These are phyloP conservation scores for Hydractinia echinata DNA, from an alignment of 30 jellyfish, hydroid and myxozoan genomes.

Conservation along the genomic window DNA sequence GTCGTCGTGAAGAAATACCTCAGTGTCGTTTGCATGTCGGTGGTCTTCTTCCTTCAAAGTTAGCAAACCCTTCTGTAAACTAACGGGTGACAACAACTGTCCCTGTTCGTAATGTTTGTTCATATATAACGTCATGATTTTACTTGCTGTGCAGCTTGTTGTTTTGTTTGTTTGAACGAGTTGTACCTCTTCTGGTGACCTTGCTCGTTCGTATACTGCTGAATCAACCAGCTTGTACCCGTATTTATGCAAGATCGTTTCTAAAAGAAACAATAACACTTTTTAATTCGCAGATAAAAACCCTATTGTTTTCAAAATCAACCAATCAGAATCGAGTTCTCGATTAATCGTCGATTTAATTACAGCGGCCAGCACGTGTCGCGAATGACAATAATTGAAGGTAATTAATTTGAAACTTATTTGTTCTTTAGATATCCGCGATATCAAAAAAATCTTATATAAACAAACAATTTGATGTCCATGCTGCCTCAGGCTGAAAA, in stretches of 20 bases:
- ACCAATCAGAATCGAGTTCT: no score
- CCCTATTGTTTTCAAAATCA: no score
- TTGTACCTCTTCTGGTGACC: not conserved
- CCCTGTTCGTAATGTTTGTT: conserved; percentile 19
- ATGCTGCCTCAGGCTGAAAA: no score
- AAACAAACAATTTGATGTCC: no score
- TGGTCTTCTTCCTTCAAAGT: conserved; percentile 20
- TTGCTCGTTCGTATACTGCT: not conserved
- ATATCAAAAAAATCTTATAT: no score
- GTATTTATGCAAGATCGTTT: not conserved
- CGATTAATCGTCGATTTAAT: no score
- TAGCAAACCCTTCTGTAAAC: conserved; percentile 18
- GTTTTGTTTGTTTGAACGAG: not conserved
- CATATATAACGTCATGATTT: conserved; percentile 21
- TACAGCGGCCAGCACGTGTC: not conserved
- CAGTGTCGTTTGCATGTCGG: not conserved
- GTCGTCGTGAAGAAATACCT: conserved; percentile 25
- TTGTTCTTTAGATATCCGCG: no score
- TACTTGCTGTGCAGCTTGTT: not conserved
- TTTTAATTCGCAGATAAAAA: no score
- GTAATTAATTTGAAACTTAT: not conserved
- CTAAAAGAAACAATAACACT: not conserved
- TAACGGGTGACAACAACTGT: conserved; percentile 31
- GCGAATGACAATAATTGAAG: not conserved
- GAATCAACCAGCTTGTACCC: conserved; percentile 3